Conservation (phyloP, 2,113 vertebrate species). For the Pycnonotus jocosus region DNA sequence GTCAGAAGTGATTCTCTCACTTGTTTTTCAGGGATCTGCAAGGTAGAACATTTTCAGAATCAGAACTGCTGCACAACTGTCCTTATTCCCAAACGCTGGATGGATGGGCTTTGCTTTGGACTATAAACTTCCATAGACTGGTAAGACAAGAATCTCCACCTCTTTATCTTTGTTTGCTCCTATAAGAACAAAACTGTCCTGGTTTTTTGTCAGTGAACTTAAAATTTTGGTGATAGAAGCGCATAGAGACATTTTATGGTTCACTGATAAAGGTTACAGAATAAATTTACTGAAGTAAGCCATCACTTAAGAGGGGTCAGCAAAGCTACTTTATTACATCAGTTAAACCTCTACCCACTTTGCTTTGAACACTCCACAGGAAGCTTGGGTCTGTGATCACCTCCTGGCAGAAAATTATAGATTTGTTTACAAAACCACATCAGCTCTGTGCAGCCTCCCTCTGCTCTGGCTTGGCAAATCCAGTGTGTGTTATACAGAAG, state of each 20-base stretch:
- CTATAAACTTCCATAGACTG: not conserved
- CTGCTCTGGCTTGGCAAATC: not conserved
- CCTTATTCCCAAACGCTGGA: not conserved
- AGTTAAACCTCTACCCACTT: not conserved
- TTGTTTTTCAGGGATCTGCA: not conserved
- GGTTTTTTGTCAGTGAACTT: not conserved
- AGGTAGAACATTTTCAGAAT: not conserved
- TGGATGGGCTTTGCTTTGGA: not conserved
- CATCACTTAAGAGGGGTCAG: not conserved
- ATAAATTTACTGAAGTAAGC: not conserved
- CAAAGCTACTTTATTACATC: not conserved
- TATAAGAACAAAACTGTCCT: not conserved
- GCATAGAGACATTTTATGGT: not conserved
- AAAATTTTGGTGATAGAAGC: not conserved
- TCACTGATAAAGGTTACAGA: not conserved
- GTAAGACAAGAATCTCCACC: not conserved
- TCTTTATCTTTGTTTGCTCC: not conserved
- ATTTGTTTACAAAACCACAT: not conserved
- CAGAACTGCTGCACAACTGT: not conserved
- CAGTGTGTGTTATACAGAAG: not conserved
- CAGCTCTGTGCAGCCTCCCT: not conserved
- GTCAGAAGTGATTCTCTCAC: not conserved
- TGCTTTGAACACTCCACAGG: not conserved
- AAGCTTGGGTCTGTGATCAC: not conserved
- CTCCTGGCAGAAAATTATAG: not conserved